Conservation (phyloP, 2,797 vertebrate species). For the Scyliorhinus canicula region DNA sequence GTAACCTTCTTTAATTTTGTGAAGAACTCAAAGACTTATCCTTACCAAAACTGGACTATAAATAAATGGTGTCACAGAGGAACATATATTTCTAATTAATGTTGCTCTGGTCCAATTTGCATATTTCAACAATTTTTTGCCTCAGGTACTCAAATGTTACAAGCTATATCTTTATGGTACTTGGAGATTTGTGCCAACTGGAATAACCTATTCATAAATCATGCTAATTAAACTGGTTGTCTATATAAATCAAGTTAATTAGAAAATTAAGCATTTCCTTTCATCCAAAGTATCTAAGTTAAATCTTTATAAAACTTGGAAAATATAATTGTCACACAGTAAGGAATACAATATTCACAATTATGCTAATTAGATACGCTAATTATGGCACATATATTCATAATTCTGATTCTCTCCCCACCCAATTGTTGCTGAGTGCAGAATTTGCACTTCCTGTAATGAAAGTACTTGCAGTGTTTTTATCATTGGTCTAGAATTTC, state of each 20-base stretch:
- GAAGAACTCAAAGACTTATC: not conserved
- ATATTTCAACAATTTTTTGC: not conserved
- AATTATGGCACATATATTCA: conserved; percentile 7
- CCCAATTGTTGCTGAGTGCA: not conserved
- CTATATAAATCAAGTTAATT: conserved; percentile 31
- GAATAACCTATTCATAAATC: conserved; percentile 3
- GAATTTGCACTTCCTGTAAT: not conserved
- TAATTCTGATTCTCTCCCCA: not conserved
- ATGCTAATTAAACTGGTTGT: not conserved
- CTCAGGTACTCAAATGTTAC: not conserved
- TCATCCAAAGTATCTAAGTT: not conserved
- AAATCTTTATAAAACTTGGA: conserved; percentile 8
- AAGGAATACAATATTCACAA: conserved; percentile 4
- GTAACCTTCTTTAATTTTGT: not conserved
- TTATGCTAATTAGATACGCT: not conserved
- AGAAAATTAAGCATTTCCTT: conserved; percentile 3
- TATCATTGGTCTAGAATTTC: not conserved
- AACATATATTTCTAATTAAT: not conserved
- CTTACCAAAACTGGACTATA: not conserved
- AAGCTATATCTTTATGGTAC: not conserved
- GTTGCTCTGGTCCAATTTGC: not conserved
- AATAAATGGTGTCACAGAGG: not conserved
- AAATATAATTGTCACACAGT: conserved; percentile 2
- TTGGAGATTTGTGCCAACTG: not conserved
- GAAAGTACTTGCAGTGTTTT: not conserved